A percentile compares a stretch with the other conserved stretches of the same genome.
Evolutionary conservation across 2,113 vertebrate species (phyloP).

Genomic region (Ciconia stormi): DNA sequence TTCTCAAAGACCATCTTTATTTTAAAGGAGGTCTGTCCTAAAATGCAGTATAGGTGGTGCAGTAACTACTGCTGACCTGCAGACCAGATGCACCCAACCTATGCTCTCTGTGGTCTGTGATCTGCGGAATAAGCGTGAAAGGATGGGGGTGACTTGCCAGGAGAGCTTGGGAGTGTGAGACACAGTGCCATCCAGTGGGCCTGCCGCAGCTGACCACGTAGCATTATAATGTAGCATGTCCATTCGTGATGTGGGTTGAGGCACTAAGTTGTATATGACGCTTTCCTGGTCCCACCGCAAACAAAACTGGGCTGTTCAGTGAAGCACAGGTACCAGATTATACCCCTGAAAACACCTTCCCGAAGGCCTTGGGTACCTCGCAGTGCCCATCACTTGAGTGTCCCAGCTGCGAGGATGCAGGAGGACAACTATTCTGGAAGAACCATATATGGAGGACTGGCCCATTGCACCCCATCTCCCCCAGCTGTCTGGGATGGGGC

Average conservation of each 20-base stretch:
- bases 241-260: accelerated
- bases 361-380: not conserved
- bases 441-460: not conserved
- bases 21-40: not conserved
- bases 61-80: not conserved
- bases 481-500: not conserved
- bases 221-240: accelerated
- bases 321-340: not conserved
- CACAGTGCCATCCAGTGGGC: constrained; percentile 43
- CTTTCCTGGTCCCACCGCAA: not conserved
- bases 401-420: not conserved
- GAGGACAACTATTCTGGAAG: not conserved
- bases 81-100: not conserved
- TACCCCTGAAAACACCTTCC: not conserved
- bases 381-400: not conserved
- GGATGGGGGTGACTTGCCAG: not conserved
- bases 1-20: not conserved
- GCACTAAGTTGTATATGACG: not conserved
- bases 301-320: not conserved
- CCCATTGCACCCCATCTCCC: accelerated
- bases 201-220: not conserved
- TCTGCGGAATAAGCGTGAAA: accelerated
- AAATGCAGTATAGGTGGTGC: not conserved
- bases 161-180: not conserved
- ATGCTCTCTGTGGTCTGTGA: not conserved